Percentiles rank a stretch among this genome's conserved stretches.
Evolutionary conservation across 2,797 vertebrate species (phyloP).

Genomic region (Chaunax sp.): DNA sequence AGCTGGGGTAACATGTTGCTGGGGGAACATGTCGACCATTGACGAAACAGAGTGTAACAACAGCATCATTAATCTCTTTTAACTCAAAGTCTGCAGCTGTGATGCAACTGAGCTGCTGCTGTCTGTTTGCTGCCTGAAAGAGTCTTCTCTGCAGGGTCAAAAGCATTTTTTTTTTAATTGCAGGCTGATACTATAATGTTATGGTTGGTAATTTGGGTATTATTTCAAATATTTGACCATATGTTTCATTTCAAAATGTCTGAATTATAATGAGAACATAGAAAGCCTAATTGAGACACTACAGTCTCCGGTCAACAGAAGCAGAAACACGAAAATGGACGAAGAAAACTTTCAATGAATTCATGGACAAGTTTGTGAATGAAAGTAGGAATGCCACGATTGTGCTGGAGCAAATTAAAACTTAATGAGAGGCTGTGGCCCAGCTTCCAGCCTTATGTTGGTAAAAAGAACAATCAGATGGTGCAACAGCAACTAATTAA

Average conservation of each 20-base stretch:
- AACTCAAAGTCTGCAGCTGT: conserved; percentile 4
- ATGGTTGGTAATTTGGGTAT: background rate
- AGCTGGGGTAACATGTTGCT: background rate
- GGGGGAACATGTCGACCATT: conserved; percentile 14
- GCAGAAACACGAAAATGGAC: conserved; percentile 22
- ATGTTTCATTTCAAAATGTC: no score
- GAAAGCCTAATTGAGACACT: background rate
- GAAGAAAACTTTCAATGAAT: conserved; percentile 35
- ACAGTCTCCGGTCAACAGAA: background rate
- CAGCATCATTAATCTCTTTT: conserved; percentile 25
- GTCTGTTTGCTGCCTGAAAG: no score
- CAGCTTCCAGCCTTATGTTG: conserved; percentile 24
- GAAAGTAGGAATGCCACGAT: conserved; percentile 29
- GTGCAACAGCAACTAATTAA: conserved; percentile 14
- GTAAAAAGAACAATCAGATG: conserved; percentile 31
- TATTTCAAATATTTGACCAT: no score
- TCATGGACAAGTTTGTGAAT: conserved; percentile 22
- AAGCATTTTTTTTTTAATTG: background rate
- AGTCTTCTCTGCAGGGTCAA: background rate
- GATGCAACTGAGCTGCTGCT: background rate
- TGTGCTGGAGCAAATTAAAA: conserved; percentile 45
- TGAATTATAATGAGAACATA: background rate
- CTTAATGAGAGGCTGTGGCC: conserved; percentile 49
- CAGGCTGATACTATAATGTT: background rate
- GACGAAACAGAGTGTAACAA: conserved; percentile 47